Base-by-base conservation (phyloP, 2,888 invertebrate genomes). In the Campoletis raptor region DNA sequence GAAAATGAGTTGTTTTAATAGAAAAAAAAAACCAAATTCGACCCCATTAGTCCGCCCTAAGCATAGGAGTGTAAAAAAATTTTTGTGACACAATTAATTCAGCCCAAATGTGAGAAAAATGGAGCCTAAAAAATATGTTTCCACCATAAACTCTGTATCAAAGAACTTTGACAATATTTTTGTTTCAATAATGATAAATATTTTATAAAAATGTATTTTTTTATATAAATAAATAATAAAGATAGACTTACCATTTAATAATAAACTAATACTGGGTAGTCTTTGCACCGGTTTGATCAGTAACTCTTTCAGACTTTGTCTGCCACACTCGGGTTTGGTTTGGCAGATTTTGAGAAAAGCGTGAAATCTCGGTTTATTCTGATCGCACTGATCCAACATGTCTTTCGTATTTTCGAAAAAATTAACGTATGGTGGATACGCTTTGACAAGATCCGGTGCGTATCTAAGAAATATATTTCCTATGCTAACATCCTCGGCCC, bases 371-470 rank as follows among this genome's bases (percentile, higher is more conserved):
- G 99, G 98, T 95, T 99, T 98, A 92, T 97, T 97, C 94, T 96
- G 96, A 95, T 99, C 99, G 95, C 99, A 99, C 93, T 97, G 96
- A 92, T 96, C 96, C 93, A 99, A 96, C 95, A 98, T 98, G 93
- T 98, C 98, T 95, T 99, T 99, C 95, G 98, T 98, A 94, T 98
- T 98, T 95, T 99, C 99, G 94, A 99, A 99, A 95, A 98, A 99
- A 95, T 99, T 99, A 81, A 99, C 98, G 95, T 99, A 99, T 30
- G 99, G 98, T 87, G 99, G 99, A 95, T 99, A 99, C 0, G 98
- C 98, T 95, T 98, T 98, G 90, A 97, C 96, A 93, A 99, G 95
- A 92, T 98, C 98, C 80, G 97, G 97, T 79, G 98, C 97, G 95
- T 98, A 98, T 94, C 97, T 97, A 79, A 98, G 95, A 94, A 99